Percentiles rank a stretch among this genome's conserved stretches.
Conservation (phyloP, 2,888 invertebrate genomes). For the Prionchulus punctatus region DNA sequence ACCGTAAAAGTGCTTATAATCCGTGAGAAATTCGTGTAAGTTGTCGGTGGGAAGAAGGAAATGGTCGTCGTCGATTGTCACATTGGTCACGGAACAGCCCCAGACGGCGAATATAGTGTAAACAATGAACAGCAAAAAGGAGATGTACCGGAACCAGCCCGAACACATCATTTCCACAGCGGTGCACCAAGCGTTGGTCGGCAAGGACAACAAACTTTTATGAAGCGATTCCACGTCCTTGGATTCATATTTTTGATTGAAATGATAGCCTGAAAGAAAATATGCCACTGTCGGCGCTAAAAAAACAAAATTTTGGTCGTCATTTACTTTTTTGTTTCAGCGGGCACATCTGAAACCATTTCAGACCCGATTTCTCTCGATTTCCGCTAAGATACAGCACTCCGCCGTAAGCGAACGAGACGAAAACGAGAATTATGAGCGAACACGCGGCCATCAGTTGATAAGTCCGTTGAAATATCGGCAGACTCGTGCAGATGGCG, state of each 20-base stretch:
- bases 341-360: no score
- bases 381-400: conserved; percentile 14
- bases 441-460: neutral
- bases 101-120: conserved; percentile 22
- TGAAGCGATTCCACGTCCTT: conserved; percentile 4
- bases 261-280: no score
- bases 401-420: neutral
- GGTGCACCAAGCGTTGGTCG: neutral
- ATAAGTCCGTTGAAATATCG: neutral
- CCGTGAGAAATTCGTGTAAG: neutral
- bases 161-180: neutral
- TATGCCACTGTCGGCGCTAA: no score
- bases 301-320: no score
- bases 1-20: conserved; percentile 6
- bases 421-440: conserved; percentile 1
- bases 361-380: conserved; percentile 26
- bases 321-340: no score
- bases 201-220: neutral
- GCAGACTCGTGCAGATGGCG: neutral
- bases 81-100: conserved; percentile 14
- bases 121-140: conserved; percentile 12
- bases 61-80: neutral
- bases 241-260: neutral
- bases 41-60: neutral
- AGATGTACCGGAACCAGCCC: neutral